Evolutionary conservation across 2,888 invertebrate genomes (phyloP), one percentile per base, ranked within the genome.

Genomic region (Epistrophe grossulariae): DNA sequence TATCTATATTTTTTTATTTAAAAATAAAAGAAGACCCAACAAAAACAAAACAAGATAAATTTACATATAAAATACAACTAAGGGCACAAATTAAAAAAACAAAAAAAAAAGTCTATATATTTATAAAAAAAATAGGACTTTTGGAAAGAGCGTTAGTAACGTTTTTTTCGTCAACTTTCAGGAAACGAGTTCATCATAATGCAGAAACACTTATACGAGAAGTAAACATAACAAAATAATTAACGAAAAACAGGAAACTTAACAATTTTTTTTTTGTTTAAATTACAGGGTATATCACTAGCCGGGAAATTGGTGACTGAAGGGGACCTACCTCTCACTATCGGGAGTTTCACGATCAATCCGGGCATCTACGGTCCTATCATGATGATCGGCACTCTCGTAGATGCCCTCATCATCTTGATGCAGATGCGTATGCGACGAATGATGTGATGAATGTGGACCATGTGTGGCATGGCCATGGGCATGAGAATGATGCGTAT

Each of bases 401-500:
- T 97, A 97, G 91, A 97, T 96, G 92, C 97, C 96, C 93, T 97
- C 97, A 91, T 97, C 97, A 92, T 97, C 97, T 92, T 94, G 94
- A 90, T 94, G 94, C 91, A 94, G 93, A 91, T 94, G 94, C 91
- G 94, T 94, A 90, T 94, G 93, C 90, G 94, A 94, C 91, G 94
- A 94, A 91, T 93, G 93, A 91, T 93, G 93, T 89, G 93, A 93
- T 91, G 93, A 93, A 90, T 93, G 93, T 81, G 93, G 92, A 72
- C 92, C 92, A 91, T 94, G 93, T 90, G 90, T 91, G 89, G 93
- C 92, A 90, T 93, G 93, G 89, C 92, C 93, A 89, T 93, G 93
- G 89, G 93, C 92, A 90, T 93, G 93, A 90, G 92, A 92, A 90
- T 93, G 92, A 91, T 93, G 94, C 90, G 93, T 91, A 87, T 93